phyloP scores from a whole-genome alignment of 2,888 invertebrate genomes.

The Andrena marginata region DNA sequence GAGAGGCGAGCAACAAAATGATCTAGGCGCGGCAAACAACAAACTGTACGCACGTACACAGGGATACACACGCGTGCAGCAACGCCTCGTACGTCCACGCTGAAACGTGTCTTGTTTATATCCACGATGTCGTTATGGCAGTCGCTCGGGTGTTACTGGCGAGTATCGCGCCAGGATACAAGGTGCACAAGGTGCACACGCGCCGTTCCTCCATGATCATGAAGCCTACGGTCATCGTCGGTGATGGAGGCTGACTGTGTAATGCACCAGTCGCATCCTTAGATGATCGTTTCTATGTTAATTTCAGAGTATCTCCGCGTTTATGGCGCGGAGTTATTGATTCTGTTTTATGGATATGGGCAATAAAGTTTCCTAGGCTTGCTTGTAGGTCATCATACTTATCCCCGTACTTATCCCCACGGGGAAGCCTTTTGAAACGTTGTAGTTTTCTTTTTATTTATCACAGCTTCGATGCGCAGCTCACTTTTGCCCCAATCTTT shows the following conservation, averaged over 20 bases:
- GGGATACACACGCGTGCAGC: conserved; percentile 14
- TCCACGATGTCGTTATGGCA: conserved; percentile 49
- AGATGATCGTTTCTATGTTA: too few species aligned
- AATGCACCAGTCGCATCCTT: not conserved
- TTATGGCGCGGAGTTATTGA: too few species aligned
- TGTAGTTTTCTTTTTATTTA: too few species aligned
- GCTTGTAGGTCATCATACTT: too few species aligned
- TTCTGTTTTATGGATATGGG: too few species aligned
- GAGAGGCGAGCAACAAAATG: conserved; percentile 74
- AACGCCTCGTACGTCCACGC: conserved; percentile 40
- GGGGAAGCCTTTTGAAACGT: too few species aligned
- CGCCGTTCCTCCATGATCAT: conserved; percentile 33
- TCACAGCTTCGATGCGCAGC: too few species aligned
- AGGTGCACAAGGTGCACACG: conserved; percentile 52
- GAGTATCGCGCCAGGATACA: conserved; percentile 42
- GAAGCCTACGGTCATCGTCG: conserved; percentile 3
- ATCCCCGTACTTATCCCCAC: too few species aligned
- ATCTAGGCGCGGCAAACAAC: conserved; percentile 79
- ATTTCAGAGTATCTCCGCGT: too few species aligned
- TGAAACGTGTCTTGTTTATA: conserved; percentile 57
- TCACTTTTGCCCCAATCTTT: too few species aligned
- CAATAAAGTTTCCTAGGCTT: too few species aligned
- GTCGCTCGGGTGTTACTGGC: conserved; percentile 24
- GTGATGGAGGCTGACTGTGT: not conserved
- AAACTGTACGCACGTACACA: conserved; percentile 65